Evolutionary conservation across 2,797 vertebrate genomes (phyloP), one percentile per base, ranked within the genome.

Genomic region (Fundulus diaphanus): DNA sequence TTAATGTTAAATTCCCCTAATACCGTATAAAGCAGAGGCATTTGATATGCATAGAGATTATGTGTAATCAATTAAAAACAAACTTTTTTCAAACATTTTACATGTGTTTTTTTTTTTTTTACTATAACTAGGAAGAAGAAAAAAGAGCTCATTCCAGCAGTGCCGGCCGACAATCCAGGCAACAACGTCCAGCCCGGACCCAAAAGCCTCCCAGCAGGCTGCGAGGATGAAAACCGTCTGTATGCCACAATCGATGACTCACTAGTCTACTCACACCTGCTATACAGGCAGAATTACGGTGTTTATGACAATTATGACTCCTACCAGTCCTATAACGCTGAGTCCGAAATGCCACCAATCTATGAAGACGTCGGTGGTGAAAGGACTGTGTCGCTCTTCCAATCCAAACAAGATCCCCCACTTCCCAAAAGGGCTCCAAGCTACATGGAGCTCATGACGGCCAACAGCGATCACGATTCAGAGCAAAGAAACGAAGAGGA

Each of bases 171-270:
- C 89, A 98, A 98, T 37, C 68, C 94, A 29, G 95, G 94, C 0
- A 84, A 94, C 75, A 94, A 76, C 27, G 93, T 96, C 73, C 49
- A 94, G 54, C 96, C 97, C 0, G 92, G 91, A 24, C 84, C 81
- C 4, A 85, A 80, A 1, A 79, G 88, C 15, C 89, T 95, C 42
- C 81, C 90, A 0, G 95, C 94, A 73, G 85, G 71, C 0, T 90
- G 82, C 0, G 94, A 93, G 27, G 94, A 94, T 0, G 96, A 97
- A 7, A 92, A 93, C 6, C 97, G 97, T 1, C 93, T 96, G 52
- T 99, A 99, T 22, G 95, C 94, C 0, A 94, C 95, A 84, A 99
- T 99, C 1, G 97, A 99, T 0, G 98, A 99, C 72, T 91, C 94
- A 13, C 89, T 96, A 90, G 93, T 99, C 11, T 99, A 99, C 22